Evolutionary conservation across 2,113 vertebrate genomes (phyloP).

Genomic region (Ptilorrhoa leucosticta): DNA sequence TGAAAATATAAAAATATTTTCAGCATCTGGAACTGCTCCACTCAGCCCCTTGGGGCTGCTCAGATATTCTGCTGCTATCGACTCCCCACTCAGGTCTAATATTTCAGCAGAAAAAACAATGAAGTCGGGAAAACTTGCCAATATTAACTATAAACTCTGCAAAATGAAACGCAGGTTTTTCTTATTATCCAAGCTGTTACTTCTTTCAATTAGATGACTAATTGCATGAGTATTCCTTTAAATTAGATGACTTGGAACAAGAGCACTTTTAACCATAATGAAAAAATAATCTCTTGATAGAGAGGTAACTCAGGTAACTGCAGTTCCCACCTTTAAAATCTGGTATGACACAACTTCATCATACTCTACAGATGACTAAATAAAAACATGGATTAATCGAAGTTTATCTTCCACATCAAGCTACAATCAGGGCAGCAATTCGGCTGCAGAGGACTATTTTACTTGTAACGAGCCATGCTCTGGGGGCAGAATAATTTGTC

Average conservation of each 20-base stretch:
- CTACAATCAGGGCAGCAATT: not conserved
- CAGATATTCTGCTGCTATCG: not conserved
- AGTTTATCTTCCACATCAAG: not conserved
- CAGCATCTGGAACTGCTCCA: constrained; percentile 23
- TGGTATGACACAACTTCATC: not conserved
- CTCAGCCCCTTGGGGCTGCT: not conserved
- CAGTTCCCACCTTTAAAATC: not conserved
- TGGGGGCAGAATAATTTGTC: not conserved
- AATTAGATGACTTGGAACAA: not conserved
- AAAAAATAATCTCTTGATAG: not conserved
- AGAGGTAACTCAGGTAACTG: not conserved
- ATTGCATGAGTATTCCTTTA: constrained; percentile 13
- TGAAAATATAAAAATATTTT: not conserved
- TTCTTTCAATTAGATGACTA: constrained; percentile 6
- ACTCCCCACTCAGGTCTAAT: not conserved
- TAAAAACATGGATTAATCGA: not conserved
- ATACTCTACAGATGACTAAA: not conserved
- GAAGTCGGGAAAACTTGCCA: not conserved
- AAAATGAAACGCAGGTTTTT: not conserved
- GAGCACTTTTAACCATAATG: not conserved
- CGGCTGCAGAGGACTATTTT: not conserved
- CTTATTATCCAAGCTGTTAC: not conserved
- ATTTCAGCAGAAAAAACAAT: not conserved
- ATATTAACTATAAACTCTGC: not conserved
- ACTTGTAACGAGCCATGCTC: not conserved